Evolutionary conservation across 2,113 vertebrate genomes (phyloP).

Genomic region (Cyprinodon tularosa): DNA sequence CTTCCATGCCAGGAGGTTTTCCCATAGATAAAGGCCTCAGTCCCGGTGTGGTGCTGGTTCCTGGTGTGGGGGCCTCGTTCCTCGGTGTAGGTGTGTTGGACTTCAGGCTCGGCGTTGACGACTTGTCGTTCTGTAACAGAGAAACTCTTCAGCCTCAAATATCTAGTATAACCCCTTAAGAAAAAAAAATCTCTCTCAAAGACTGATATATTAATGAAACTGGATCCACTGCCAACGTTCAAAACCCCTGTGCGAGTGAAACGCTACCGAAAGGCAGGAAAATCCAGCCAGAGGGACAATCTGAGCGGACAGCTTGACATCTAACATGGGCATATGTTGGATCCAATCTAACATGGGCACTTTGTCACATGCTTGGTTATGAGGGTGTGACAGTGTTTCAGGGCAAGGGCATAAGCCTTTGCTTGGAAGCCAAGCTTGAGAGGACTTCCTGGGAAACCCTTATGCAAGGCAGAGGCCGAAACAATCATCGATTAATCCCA

Average conservation of each 20-base stretch:
- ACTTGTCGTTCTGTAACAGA: slow-evolving; percentile 91
- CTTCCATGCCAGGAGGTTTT: slow-evolving; percentile 91
- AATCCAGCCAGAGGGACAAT: slow-evolving; percentile 70
- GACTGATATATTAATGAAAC: slow-evolving; percentile 1
- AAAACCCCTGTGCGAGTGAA: slow-evolving; percentile 36
- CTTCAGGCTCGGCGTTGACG: slow-evolving; percentile 93
- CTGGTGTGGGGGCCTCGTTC: slow-evolving; percentile 91
- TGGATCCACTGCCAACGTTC: background rate
- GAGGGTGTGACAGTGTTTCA: slow-evolving; percentile 27
- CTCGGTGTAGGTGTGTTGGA: slow-evolving; percentile 95
- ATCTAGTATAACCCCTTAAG: slow-evolving; percentile 5
- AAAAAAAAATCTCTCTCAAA: slow-evolving; percentile 7
- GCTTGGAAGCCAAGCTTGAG: slow-evolving; percentile 62
- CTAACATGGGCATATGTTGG: slow-evolving; percentile 62
- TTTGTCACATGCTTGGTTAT: slow-evolving; percentile 63
- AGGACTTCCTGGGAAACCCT: slow-evolving; percentile 27
- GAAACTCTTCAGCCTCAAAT: slow-evolving; percentile 18
- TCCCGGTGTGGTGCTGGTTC: slow-evolving; percentile 93
- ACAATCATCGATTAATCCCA: slow-evolving; percentile 58
- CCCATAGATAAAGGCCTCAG: slow-evolving; percentile 87
- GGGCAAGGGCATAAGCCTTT: slow-evolving; percentile 39
- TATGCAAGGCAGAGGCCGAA: slow-evolving; percentile 35
- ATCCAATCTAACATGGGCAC: slow-evolving; percentile 77
- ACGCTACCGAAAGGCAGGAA: slow-evolving; percentile 27
- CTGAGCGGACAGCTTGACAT: slow-evolving; percentile 61